These are phyloP conservation scores for Sebastes nivosus DNA, from an alignment of 2,797 vertebrate species.

Conservation along the genomic window DNA sequence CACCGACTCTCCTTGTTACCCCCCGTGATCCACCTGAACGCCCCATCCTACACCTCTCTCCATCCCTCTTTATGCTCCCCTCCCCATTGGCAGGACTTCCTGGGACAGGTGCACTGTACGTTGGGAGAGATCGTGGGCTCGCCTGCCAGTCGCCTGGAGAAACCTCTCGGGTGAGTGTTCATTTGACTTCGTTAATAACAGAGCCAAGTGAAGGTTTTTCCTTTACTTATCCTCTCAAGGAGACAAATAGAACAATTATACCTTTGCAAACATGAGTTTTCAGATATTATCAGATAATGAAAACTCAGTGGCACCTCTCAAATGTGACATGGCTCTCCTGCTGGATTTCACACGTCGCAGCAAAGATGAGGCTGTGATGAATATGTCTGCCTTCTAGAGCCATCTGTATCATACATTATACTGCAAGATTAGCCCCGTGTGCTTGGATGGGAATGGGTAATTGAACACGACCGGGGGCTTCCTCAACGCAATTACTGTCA, in stretches of 20 bases:
- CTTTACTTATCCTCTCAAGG: slow-evolving; percentile 1
- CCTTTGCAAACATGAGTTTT: slow-evolving; percentile 18
- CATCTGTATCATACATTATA: slow-evolving; percentile 64
- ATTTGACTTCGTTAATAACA: background rate
- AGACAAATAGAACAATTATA: slow-evolving; percentile 21
- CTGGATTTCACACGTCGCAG: slow-evolving; percentile 29
- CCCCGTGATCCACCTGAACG: slow-evolving; percentile 52
- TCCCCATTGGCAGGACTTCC: slow-evolving; percentile 87
- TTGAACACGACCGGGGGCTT: slow-evolving; percentile 75
- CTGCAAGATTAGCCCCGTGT: slow-evolving; percentile 59
- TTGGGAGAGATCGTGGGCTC: slow-evolving; percentile 96
- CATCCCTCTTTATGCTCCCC: slow-evolving; percentile 43
- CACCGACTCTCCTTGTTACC: slow-evolving; percentile 69
- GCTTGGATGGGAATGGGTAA: slow-evolving; percentile 66
- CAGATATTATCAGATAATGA: slow-evolving; percentile 34
- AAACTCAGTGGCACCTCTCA: slow-evolving; percentile 20
- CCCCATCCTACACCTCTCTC: slow-evolving; percentile 42
- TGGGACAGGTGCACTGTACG: slow-evolving; percentile 94
- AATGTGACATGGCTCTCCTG: slow-evolving; percentile 16
- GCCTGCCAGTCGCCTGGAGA: slow-evolving; percentile 92
- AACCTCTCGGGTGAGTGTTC: slow-evolving; percentile 89
- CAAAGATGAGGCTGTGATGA: slow-evolving; percentile 49
- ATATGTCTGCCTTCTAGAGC: slow-evolving; percentile 50
- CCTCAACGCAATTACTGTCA: slow-evolving; percentile 72
- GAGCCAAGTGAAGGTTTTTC: background rate